Conservation (phyloP, 2,797 vertebrate genomes). For the Sarcoramphus papa region DNA sequence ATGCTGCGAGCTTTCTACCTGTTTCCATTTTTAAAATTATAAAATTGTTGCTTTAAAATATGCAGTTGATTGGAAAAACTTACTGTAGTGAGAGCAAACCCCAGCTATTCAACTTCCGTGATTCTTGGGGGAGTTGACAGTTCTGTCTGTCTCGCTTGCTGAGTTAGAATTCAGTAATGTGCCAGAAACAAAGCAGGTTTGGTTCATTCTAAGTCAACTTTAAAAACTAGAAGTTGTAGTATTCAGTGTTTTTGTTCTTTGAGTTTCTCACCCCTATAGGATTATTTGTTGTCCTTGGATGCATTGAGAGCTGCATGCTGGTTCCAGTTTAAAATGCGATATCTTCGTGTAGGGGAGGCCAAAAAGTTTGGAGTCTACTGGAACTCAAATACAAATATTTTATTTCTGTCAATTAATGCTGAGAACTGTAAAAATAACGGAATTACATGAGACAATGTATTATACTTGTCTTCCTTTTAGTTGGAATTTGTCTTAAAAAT, state of each 20-base stretch:
- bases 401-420: neutral
- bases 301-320: neutral
- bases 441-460: fast-evolving
- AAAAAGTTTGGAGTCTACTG: neutral
- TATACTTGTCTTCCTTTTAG: neutral
- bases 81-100: neutral
- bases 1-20: neutral
- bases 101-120: neutral
- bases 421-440: neutral
- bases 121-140: neutral
- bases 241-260: neutral
- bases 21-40: neutral
- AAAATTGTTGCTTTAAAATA: neutral
- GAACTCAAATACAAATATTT: neutral
- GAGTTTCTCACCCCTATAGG: neutral
- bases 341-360: neutral
- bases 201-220: neutral
- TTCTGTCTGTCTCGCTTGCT: neutral
- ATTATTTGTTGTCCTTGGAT: neutral
- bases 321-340: neutral
- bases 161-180: neutral
- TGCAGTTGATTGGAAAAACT: neutral
- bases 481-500: neutral
- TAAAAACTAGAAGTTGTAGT: neutral
- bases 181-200: neutral